Evolutionary conservation across 2,113 vertebrate species (phyloP), one percentile per base, ranked within the genome.

Genomic region (Setophaga coronata): DNA sequence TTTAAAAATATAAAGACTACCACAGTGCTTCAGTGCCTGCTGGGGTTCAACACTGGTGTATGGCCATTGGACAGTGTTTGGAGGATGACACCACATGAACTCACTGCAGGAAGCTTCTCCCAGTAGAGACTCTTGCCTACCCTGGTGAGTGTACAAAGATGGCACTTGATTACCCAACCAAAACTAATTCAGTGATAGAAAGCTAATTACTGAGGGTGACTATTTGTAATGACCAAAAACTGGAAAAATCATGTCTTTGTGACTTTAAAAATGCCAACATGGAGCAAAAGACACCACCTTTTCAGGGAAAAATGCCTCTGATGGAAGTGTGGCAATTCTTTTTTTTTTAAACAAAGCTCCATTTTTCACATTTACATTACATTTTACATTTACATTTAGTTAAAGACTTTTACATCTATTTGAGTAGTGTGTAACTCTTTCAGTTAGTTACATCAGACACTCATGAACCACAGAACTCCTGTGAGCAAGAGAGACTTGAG

Each of bases 71-170:
- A 43, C 19, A 28, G 14, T 18, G 26, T 73, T 28, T 84, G 50
- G 33, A 84, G 65, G 33, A 66, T 50, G 69, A 48, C 9, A 7
- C 10, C 69, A n/a, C n/a, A 21, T 9, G 26, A 72, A 83, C 8
- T 73, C 20, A 34, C 18, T 40, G 45, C 36, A 70, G 11, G 15
- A 84, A 29, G 51, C 28, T 70, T 53, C 19, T 65, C 56, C 25
- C 21, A 66, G 47, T 14, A 84, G 21, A 82, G 14, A 65, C 18
- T 18, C 62, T 82, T 65, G 43, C 42, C 25, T 79, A 6, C 23
- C 34, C 58, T 0, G 0, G 18, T 56, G 33, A 91, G 12, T 5
- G 18, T 51, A 38, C 10, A 76, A 43, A 70, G 19, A 18, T 1
- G 10, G 33, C 10, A 71, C 14, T 56, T 73, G 45, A 71, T 45